Evolutionary conservation across 2,113 vertebrate species (phyloP), one percentile per base, ranked within the genome.

Genomic region (Actenoides lindsayi): DNA sequence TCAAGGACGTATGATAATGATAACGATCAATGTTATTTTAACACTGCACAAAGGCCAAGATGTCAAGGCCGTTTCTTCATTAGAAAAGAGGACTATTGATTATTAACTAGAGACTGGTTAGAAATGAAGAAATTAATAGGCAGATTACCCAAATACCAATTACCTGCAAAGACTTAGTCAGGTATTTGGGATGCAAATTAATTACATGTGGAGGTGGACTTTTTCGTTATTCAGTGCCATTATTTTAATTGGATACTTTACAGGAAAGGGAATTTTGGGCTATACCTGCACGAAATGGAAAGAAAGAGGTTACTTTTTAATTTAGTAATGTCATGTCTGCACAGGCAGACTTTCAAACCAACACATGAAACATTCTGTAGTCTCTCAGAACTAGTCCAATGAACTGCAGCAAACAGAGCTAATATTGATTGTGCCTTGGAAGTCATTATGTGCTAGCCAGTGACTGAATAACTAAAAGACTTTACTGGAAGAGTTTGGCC

Each of bases 1-100:
- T 97, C 97, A 98, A 98, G 98, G 98, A 93, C 97, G 94, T 98
- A 98, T 98, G 98, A 98, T 98, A 98, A 98, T 98, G 97, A 93
- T 96, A 97, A 96, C 77, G 80, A 98, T 98, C 98, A 97, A 97
- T 98, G 97, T 96, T 98, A 96, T 97, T 98, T 97, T 98, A 98
- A 98, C 97, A 97, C 92, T 91, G 95, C 89, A 97, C 98, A 98
- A 97, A 98, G 96, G 95, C 96, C 94, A 87, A 35, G 37, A 91
- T 98, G 97, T 97, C 97, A 98, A 98, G 96, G 97, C 95, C 93
- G 94, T 96, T 97, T 93, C 94, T 98, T 98, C 96, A 96, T 98
- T 98, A 98, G 91, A 94, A 94, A 96, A 97, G 93, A 97, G 91
- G 93, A 91, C 97, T 98, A 98, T 98, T 98, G 98, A 98, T 98